A percentile compares a stretch with the other conserved stretches of the same genome.
phyloP scores from a whole-genome alignment of 2,113 vertebrate genomes.

The Malurus melanocephalus region DNA sequence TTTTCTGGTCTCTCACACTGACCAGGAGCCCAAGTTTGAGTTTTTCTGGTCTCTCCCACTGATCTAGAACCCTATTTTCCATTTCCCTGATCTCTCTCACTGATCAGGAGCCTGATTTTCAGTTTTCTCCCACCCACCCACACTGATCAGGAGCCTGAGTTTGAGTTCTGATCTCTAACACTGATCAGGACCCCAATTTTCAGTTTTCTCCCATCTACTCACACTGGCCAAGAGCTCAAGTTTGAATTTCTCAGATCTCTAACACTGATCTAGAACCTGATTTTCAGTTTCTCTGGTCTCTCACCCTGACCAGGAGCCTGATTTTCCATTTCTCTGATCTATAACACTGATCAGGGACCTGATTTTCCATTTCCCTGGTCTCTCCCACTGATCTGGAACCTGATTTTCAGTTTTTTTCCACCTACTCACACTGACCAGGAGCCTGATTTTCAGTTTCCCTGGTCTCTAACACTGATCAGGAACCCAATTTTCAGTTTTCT shows the following conservation, averaged over 20 bases:
- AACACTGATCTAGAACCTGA: neutral
- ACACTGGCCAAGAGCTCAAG: rapidly evolving
- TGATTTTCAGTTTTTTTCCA: too few relatives aligned
- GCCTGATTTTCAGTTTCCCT: too few relatives aligned
- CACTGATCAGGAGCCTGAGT: rapidly evolving
- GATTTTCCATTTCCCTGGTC: neutral
- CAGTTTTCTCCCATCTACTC: neutral
- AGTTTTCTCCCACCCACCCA: neutral
- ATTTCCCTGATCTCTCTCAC: neutral
- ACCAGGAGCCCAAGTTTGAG: neutral
- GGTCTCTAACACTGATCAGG: too few relatives aligned
- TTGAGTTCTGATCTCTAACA: neutral
- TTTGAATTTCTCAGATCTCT: too few relatives aligned
- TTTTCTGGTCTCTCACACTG: neutral
- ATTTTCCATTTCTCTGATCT: rapidly evolving
- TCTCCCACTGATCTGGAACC: rapidly evolving
- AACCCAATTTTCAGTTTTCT: too few relatives aligned
- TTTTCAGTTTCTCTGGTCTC: rapidly evolving
- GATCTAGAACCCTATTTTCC: too few relatives aligned
- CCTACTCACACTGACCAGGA: too few relatives aligned
- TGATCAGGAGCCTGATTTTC: too few relatives aligned
- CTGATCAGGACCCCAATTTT: too few relatives aligned
- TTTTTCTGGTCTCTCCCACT: neutral
- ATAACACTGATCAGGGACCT: rapidly evolving
- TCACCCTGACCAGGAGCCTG: rapidly evolving